Evolutionary conservation across 1,140 invertebrate genomes (phyloP).

Genomic region (Rhopalosiphum padi): DNA sequence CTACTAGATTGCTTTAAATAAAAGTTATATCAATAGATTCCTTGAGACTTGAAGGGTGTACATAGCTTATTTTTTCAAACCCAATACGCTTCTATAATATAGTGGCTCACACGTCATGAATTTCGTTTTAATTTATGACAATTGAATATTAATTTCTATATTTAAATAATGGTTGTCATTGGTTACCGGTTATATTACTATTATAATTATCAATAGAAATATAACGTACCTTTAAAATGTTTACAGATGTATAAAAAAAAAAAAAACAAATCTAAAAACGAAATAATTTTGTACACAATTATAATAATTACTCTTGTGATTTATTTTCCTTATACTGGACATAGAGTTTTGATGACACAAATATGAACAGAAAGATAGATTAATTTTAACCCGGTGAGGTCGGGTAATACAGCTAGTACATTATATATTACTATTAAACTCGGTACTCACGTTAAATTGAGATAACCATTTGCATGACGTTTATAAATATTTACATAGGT

Average conservation of each 20-base stretch:
- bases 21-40: neutral
- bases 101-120: neutral
- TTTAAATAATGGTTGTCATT: neutral
- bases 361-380: neutral
- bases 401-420: neutral
- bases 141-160: neutral
- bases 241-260: no score
- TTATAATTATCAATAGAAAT: neutral
- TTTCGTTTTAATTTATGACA: neutral
- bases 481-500: neutral
- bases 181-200: neutral
- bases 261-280: neutral
- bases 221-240: no score
- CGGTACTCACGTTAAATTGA: neutral
- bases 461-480: neutral
- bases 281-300: neutral
- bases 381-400: neutral
- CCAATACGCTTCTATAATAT: no score
- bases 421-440: neutral
- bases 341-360: no score
- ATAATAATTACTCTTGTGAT: neutral
- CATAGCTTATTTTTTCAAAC: neutral
- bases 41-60: no score
- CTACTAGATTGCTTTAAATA: neutral
- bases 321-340: no score